A percentile compares a stretch with the other conserved stretches of the same genome.
Evolutionary conservation across 2,888 invertebrate genomes (phyloP).

Genomic region (Tanytarsus gracilentus): DNA sequence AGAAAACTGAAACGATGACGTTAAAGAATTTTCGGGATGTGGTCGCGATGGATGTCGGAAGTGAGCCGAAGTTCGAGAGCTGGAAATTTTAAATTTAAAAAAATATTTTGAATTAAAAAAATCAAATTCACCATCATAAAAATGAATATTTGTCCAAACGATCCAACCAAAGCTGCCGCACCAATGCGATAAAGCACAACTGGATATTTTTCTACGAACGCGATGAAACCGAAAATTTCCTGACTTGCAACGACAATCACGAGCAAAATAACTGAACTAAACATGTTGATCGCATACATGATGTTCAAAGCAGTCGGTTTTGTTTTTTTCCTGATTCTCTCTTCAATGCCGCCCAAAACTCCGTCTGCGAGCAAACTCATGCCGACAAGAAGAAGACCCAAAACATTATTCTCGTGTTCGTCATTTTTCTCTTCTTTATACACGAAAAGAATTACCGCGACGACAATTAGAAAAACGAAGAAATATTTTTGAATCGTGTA

Average conservation of each 20-base stretch:
- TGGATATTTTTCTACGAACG: not conserved
- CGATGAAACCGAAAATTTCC: not conserved
- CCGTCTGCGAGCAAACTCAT: not conserved
- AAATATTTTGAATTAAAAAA: too few species aligned
- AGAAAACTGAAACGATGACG: constrained; percentile 2
- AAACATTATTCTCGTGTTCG: not conserved
- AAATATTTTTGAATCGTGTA: constrained; percentile 8
- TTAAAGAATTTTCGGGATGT: constrained; percentile 15
- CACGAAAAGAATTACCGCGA: not conserved
- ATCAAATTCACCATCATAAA: too few species aligned
- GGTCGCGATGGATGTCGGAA: not conserved
- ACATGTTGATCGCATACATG: not conserved
- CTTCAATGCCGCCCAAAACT: not conserved
- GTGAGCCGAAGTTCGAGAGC: not conserved
- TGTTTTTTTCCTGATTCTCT: not conserved
- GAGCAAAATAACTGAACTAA: not conserved
- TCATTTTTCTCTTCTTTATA: not conserved
- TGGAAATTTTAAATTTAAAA: too few species aligned
- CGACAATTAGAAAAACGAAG: not conserved
- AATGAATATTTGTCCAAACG: constrained; percentile 1
- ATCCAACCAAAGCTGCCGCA: not conserved
- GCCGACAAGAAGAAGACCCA: not conserved
- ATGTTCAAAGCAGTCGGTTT: constrained; percentile 1
- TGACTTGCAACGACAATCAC: not conserved
- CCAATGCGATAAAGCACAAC: not conserved